Base-by-base conservation (phyloP, 2,888 invertebrate genomes). In the Cephalotes varians region DNA sequence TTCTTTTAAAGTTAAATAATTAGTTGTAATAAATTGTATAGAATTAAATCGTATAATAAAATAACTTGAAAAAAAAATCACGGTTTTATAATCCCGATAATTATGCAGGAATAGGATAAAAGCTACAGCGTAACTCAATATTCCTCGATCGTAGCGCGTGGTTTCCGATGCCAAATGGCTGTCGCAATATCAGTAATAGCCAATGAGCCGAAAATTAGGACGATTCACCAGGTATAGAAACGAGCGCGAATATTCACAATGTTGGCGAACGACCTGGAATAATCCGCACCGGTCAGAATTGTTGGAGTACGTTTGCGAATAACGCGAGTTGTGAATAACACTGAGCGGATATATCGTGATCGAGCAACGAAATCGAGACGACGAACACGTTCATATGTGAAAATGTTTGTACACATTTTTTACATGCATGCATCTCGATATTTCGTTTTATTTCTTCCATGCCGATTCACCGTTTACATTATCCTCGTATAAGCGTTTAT, bases 131-230 rank as follows among this genome's bases (percentile, higher is more conserved):
- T 56, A 47, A 58, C 31, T 67, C 69, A 34, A 79, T 56, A 69
- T 67, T 67, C 15, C 18, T 58, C 44, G 21, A 69, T 18, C n/a
- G 31, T 54, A n/a, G 10, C 64, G 54, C 40, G 54, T 31, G 67
- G 77, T 56, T 79, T 79, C 47, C 77, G 56, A 34, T 40, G 34
- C 69, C 44, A 69, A 79, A 67, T 44, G 34, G 44, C 56, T 40
- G 25, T 58, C 44, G 69, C 56, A 79, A 69, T 79, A 69, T 51
- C 69, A 25, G 56, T 69, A 69, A 79, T 51, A 79, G 77, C 77
- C 77, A 79, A 79, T 79, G 77, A 77, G 56, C 77, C 67, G 77
- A 79, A 56, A 79, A 79, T 79, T 69, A 65, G 77, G 12, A 67
- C 54, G 31, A 77, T 77, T 40, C 34, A 7, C 18, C 40, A 1